phyloP scores from a whole-genome alignment of 2,888 invertebrate species.

The Myopa testacea region DNA sequence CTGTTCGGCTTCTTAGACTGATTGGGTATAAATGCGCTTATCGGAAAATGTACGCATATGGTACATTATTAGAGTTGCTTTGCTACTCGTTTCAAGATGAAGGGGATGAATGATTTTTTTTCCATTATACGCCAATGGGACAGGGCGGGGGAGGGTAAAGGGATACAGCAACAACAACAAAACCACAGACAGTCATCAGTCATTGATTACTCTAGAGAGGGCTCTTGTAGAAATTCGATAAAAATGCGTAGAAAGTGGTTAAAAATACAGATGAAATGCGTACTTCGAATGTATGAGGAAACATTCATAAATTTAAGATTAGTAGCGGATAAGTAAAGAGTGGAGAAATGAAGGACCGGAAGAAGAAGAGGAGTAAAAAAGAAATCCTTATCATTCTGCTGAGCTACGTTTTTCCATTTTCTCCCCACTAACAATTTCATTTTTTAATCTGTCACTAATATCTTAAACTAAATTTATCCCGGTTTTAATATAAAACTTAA shows the following conservation, averaged over 20 bases:
- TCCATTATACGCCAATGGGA: neutral
- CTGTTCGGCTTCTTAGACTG: constrained; percentile 47
- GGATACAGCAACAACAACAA: neutral
- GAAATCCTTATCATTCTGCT: too few relatives aligned
- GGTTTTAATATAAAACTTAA: too few relatives aligned
- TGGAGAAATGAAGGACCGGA: too few relatives aligned
- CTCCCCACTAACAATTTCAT: too few relatives aligned
- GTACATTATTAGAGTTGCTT: constrained; percentile 15
- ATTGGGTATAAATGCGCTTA: constrained; percentile 23
- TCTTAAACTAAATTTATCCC: too few relatives aligned
- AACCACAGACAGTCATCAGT: neutral
- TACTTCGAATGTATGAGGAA: neutral
- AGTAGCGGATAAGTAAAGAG: neutral
- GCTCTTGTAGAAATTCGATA: constrained; percentile 1
- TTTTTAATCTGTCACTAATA: too few relatives aligned
- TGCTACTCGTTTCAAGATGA: neutral
- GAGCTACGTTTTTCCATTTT: too few relatives aligned
- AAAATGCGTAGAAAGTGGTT: neutral
- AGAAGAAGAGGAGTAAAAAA: too few relatives aligned
- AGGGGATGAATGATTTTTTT: neutral
- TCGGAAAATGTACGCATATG: constrained; percentile 2
- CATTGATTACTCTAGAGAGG: constrained; percentile 13
- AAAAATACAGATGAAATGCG: neutral
- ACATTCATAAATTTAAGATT: neutral
- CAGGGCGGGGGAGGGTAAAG: neutral